Conservation (phyloP, 2,888 invertebrate genomes). For the Globia sparganii region DNA sequence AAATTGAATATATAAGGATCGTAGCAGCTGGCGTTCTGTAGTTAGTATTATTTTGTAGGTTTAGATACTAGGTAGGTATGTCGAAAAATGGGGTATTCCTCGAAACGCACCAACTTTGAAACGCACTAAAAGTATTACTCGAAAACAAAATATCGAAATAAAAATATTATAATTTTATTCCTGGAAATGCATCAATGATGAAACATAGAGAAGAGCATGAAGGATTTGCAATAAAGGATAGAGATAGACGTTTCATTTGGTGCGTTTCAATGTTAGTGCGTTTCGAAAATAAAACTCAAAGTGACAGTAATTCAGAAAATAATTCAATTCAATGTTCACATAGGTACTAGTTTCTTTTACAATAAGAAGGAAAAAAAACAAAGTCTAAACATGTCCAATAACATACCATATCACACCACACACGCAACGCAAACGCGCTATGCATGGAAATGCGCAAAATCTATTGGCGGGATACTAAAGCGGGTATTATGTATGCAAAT, state of each 20-base stretch:
- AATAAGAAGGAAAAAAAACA: constrained; percentile 25
- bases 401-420: constrained; percentile 20
- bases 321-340: constrained; percentile 25
- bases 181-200: no score
- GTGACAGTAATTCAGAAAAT: background rate
- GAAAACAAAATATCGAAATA: no score
- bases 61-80: background rate
- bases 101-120: no score
- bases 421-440: constrained; percentile 31
- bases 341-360: constrained; percentile 15
- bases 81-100: no score
- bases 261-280: no score
- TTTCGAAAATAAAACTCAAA: background rate
- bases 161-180: no score
- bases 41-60: background rate
- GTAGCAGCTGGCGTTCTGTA: no score
- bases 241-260: no score
- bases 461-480: constrained; percentile 14
- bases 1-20: no score
- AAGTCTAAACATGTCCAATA: constrained; percentile 19
- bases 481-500: constrained; percentile 42
- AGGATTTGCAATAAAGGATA: no score
- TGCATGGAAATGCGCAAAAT: constrained; percentile 34
- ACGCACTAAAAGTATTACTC: no score
- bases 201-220: no score